A percentile compares a stretch with the other conserved stretches of the same genome.
These are phyloP conservation scores for Sarcophaga variegata DNA, from an alignment of 2,888 invertebrate species.

Conservation along the genomic window DNA sequence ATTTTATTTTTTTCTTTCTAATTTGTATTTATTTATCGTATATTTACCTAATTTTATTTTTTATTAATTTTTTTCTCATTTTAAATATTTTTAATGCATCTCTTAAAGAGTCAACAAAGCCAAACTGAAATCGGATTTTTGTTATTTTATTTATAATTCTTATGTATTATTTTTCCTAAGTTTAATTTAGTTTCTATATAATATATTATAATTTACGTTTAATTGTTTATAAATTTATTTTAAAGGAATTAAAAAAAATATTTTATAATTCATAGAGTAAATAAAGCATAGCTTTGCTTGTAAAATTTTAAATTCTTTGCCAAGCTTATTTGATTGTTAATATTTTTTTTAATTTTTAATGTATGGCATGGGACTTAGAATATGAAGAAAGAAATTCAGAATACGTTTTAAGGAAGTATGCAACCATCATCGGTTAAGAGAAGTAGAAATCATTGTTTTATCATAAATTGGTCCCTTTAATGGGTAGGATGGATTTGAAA, in stretches of 20 bases:
- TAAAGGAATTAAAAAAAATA: background rate
- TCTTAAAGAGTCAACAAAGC: constrained; percentile 43
- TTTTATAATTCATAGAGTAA: background rate
- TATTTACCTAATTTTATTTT: background rate
- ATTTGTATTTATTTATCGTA: background rate
- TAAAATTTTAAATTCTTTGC: too few relatives aligned
- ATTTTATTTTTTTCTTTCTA: background rate
- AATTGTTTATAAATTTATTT: background rate
- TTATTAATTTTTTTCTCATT: constrained; percentile 26
- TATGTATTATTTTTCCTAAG: background rate
- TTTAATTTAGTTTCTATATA: constrained; percentile 17
- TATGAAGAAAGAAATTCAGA: background rate
- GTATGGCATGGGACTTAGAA: background rate
- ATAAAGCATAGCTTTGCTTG: background rate
- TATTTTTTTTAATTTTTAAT: background rate
- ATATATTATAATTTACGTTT: background rate
- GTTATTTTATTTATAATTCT: background rate
- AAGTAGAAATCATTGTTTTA: background rate
- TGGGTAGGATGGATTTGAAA: background rate
- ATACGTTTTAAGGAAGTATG: background rate
- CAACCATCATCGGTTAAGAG: background rate
- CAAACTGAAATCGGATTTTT: constrained; percentile 26
- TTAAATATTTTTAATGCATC: constrained; percentile 38
- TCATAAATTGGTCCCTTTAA: constrained; percentile 22
- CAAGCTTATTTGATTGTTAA: background rate